phyloP scores from a whole-genome alignment of 2,888 invertebrate genomes.

The Mythimna lalbum region DNA sequence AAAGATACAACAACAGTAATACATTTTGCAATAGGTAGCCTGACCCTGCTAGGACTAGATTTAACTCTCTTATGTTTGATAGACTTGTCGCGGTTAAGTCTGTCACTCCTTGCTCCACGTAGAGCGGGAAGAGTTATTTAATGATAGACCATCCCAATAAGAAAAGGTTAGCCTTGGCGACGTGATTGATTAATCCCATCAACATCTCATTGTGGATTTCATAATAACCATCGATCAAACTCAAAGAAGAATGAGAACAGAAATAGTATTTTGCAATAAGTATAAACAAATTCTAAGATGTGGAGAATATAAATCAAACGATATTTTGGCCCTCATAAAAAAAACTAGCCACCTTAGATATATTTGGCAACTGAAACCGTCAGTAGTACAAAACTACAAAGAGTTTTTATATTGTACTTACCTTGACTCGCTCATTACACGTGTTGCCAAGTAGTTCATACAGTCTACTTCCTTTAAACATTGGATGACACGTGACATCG shows the following conservation, averaged over 20 bases:
- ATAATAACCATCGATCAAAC: too few species aligned
- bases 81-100: too few species aligned
- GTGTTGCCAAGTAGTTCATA: constrained; percentile 40
- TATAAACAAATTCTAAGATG: background rate
- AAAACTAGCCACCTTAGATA: constrained; percentile 8
- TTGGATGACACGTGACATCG: background rate
- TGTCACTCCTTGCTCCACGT: too few species aligned
- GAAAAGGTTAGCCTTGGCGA: background rate
- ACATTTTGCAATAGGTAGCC: background rate
- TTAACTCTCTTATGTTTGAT: too few species aligned
- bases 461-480: background rate
- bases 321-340: constrained; percentile 6
- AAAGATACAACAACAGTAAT: background rate
- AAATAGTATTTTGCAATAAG: background rate
- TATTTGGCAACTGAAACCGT: constrained; percentile 39
- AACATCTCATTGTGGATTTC: background rate
- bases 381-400: constrained; percentile 31
- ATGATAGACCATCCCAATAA: too few species aligned
- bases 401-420: constrained; percentile 6
- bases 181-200: background rate
- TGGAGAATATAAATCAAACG: constrained; percentile 4
- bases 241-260: background rate
- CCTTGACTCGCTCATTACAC: constrained; percentile 7
- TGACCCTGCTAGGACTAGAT: too few species aligned
- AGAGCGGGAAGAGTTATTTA: too few species aligned